Percentiles rank a stretch among this genome's conserved stretches.
phyloP scores from a whole-genome alignment of 37 sponge, comb jelly and placozoan genomes.

The Aplysina aerophoba region DNA sequence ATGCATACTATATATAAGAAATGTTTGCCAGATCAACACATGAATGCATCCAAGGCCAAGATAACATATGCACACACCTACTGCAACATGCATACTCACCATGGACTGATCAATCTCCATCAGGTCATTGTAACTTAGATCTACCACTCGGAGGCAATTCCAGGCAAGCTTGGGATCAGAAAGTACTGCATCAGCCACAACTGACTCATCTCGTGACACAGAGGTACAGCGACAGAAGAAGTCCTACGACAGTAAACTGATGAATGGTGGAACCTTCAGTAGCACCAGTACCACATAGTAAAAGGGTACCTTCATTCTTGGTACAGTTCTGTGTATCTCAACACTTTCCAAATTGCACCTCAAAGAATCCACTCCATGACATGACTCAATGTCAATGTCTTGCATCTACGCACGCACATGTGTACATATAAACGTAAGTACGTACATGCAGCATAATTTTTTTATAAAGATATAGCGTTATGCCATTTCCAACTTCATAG shows the following conservation, averaged over 20 bases:
- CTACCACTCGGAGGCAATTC: slow-evolving; percentile 28
- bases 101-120: slow-evolving; percentile 45
- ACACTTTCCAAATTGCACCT: slow-evolving; percentile 34
- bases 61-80: slow-evolving; percentile 13
- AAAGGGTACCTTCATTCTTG: slow-evolving; percentile 38
- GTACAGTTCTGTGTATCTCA: slow-evolving; percentile 44
- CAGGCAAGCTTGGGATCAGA: slow-evolving; percentile 6
- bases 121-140: slow-evolving; percentile 55
- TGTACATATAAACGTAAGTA: not conserved
- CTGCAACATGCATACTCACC: slow-evolving; percentile 30
- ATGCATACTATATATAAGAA: no score
- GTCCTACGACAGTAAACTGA: not conserved
- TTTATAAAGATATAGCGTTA: no score
- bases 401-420: slow-evolving; percentile 23
- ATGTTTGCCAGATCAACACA: no score
- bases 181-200: not conserved
- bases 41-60: no score
- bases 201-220: not conserved
- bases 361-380: slow-evolving; percentile 27
- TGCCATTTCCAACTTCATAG: no score
- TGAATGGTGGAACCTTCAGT: not conserved
- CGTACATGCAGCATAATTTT: not conserved
- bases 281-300: not conserved
- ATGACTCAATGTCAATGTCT: slow-evolving; percentile 32
- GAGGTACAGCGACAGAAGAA: slow-evolving; percentile 5